Evolutionary conservation across 30 jellyfish, hydroid and myxozoan genomes (phyloP).

Genomic region (Aurelia sp.): DNA sequence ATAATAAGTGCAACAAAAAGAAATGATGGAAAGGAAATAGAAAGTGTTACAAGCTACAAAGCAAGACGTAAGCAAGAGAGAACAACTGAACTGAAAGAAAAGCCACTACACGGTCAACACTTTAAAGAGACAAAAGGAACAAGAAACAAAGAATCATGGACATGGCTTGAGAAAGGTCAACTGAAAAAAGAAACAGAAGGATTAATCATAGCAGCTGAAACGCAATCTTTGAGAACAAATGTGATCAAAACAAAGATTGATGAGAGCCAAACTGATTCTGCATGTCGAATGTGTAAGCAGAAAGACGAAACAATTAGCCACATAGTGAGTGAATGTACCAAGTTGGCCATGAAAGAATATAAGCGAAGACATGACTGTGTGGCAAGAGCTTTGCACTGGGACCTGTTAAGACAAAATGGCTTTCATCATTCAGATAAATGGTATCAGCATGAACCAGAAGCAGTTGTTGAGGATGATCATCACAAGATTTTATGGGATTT

Average conservation of each 20-base stretch:
- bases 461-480: too few relatives aligned
- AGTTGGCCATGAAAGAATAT: slow-evolving; percentile 35
- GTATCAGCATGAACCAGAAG: too few relatives aligned
- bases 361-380: not conserved
- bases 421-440: too few relatives aligned
- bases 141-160: not conserved
- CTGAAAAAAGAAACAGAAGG: not conserved
- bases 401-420: slow-evolving; percentile 5
- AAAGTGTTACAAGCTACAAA: slow-evolving; percentile 22
- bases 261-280: slow-evolving; percentile 15
- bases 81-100: slow-evolving; percentile 30
- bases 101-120: slow-evolving; percentile 32
- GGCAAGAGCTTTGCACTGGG: slow-evolving; percentile 44
- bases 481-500: too few relatives aligned
- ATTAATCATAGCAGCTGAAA: slow-evolving; percentile 8
- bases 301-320: slow-evolving; percentile 21
- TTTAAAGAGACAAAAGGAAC: slow-evolving; percentile 4
- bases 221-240: not conserved
- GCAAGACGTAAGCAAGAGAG: slow-evolving; percentile 8
- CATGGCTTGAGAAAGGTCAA: slow-evolving; percentile 2
- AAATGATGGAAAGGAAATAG: slow-evolving; percentile 21
- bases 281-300: slow-evolving; percentile 25
- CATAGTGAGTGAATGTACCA: slow-evolving; percentile 34
- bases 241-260: slow-evolving; percentile 5
- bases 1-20: slow-evolving; percentile 5